Conservation (phyloP, 2,797 vertebrate genomes). For the Amblyraja radiata region DNA sequence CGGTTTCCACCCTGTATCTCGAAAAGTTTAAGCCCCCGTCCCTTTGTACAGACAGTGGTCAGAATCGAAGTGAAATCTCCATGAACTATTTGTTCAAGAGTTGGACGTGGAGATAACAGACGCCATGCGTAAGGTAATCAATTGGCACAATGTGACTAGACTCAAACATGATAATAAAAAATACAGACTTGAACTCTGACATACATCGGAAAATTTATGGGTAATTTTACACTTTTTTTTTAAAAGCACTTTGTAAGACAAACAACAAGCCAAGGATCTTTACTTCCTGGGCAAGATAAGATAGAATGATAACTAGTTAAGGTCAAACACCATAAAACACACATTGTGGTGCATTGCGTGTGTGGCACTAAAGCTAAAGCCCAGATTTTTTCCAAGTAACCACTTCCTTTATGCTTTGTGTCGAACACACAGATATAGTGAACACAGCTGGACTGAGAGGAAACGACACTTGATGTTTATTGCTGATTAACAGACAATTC, state of each 20-base stretch:
- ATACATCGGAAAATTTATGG: too few relatives aligned
- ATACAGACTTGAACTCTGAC: too few relatives aligned
- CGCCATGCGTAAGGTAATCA: too few relatives aligned
- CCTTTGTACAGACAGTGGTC: too few relatives aligned
- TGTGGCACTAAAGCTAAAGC: background rate
- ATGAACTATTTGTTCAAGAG: too few relatives aligned
- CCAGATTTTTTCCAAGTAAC: conserved; percentile 11
- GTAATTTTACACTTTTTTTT: too few relatives aligned
- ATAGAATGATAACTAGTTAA: background rate
- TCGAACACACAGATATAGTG: background rate
- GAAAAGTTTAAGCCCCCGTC: too few relatives aligned
- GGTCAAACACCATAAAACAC: conserved; percentile 8
- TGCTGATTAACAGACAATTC: conserved; percentile 4
- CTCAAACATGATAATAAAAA: too few relatives aligned
- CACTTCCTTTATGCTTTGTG: background rate
- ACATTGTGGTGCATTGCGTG: background rate
- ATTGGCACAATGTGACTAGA: too few relatives aligned
- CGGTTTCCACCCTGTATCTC: too few relatives aligned
- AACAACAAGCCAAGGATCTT: background rate
- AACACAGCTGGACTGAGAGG: background rate
- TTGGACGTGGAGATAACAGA: too few relatives aligned
- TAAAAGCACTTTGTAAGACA: background rate
- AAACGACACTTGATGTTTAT: background rate
- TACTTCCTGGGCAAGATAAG: background rate
- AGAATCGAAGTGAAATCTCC: too few relatives aligned